Percentiles rank a stretch among this genome's conserved stretches.
Conservation (phyloP, 2,797 vertebrate species). For the Bufotes viridis region DNA sequence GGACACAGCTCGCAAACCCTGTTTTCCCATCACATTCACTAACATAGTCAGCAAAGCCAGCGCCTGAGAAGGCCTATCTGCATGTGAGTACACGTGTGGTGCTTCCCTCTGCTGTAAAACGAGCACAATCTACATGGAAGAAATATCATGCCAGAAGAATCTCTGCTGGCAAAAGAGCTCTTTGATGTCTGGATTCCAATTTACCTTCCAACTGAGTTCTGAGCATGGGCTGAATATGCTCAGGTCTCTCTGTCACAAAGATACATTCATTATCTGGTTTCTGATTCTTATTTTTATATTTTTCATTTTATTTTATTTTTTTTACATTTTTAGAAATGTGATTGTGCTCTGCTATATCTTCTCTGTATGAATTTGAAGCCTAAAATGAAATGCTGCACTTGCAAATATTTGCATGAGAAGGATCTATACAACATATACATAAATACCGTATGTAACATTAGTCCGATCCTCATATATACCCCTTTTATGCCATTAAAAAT, state of each 20-base stretch:
- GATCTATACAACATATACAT: background rate
- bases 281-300: constrained; percentile 26
- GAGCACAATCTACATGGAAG: constrained; percentile 75
- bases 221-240: constrained; percentile 97
- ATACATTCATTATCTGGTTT: constrained; percentile 73
- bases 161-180: constrained; percentile 86
- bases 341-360: background rate
- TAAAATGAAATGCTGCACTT: background rate
- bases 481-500: background rate
- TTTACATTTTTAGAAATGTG: constrained; percentile 84
- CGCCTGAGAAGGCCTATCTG: constrained; percentile 69
- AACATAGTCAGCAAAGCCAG: constrained; percentile 63
- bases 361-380: constrained; percentile 64
- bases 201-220: constrained; percentile 99
- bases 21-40: background rate
- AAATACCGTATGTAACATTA: background rate
- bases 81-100: background rate
- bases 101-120: constrained; percentile 74
- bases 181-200: constrained; percentile 99
- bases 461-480: too few species aligned
- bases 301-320: too few species aligned
- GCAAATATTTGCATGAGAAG: constrained; percentile 28
- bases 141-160: constrained; percentile 78
- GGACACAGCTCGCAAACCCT: constrained; percentile 37
- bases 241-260: constrained; percentile 87